Base-by-base conservation (phyloP, 2,888 invertebrate species). In the Drosophila cognata region DNA sequence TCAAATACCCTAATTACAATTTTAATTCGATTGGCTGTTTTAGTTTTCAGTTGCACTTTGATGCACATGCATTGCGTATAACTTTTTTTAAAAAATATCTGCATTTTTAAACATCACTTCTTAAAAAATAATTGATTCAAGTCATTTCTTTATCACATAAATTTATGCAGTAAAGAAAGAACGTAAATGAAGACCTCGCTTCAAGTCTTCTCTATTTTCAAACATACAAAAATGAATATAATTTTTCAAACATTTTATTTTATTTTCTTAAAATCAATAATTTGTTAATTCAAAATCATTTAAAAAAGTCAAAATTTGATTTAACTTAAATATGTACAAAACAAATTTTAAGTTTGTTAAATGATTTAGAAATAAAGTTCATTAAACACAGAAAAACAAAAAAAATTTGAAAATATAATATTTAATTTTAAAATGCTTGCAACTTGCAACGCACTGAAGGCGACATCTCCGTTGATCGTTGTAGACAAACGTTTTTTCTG, bases 1-100 rank as follows among this genome's bases (percentile, higher is more conserved):
- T 8, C 29, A 52, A 41, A 74, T 55, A 55, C 78, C 28, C 50
- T 29, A 21, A 46, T 25, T 2, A 16, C 21, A 16, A 4, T 46
- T 16, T 4, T 8, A 4, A 25, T 46, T 46, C 16, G 16, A 46
- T 16, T 8, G 16, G 16, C 21, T 46, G 7, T 16, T 21, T 13
- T 2, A 7, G 46, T 21, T 25, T 25, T 25, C 8, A 25, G 21
- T 25, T 46, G 13, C 13, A 16, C 21, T 16, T 46, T 46, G 46
- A 13, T 21, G 13, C 21, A 21, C 21, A 13, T 21, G 6, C 11
- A 3, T 21, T 43, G 13, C 6, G 3, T 43, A 6, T 21, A 3
- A 2, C 13, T 21, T 21, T 13, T 46, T 7, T 46, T 1, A 7
- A 21, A 21, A 21, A 21, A 21, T 21, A 21, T 21, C 21, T 21